Evolutionary conservation across 2,888 invertebrate species (phyloP).

Genomic region (Nomada goodeniana): DNA sequence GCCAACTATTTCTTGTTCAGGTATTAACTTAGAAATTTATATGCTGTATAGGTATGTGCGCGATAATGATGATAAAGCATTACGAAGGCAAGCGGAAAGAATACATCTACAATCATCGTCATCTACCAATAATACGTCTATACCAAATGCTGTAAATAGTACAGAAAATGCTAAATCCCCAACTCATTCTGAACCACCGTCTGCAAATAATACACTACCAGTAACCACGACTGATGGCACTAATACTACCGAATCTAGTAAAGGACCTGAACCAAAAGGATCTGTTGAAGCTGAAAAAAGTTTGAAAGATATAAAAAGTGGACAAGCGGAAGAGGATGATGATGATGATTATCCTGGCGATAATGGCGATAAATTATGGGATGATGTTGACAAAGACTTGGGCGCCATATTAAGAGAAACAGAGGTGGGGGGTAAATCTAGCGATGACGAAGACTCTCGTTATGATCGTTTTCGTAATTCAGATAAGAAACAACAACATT

Average conservation of each 20-base stretch:
- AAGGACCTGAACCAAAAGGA: constrained; percentile 77
- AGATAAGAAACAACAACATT: constrained; percentile 85
- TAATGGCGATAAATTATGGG: constrained; percentile 90
- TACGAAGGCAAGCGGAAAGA: constrained; percentile 90
- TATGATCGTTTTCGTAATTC: constrained; percentile 89
- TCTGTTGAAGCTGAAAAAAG: constrained; percentile 80
- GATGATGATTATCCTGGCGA: constrained; percentile 83
- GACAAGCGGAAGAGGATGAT: constrained; percentile 80
- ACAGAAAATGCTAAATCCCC: constrained; percentile 70
- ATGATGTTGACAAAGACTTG: constrained; percentile 92
- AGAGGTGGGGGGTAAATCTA: constrained; percentile 86
- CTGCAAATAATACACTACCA: constrained; percentile 52
- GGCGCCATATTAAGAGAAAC: constrained; percentile 89
- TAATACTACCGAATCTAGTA: constrained; percentile 71
- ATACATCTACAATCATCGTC: constrained; percentile 84
- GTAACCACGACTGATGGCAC: constrained; percentile 37
- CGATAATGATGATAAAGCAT: constrained; percentile 91
- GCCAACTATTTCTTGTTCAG: neutral
- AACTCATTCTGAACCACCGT: constrained; percentile 62
- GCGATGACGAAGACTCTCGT: constrained; percentile 88
- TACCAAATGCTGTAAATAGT: constrained; percentile 65
- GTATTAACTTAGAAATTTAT: neutral
- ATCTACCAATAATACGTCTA: constrained; percentile 68
- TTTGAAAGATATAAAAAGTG: constrained; percentile 67
- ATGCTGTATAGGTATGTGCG: constrained; percentile 87